Evolutionary conservation across 2,113 vertebrate genomes (phyloP).

Genomic region (Neopipo cinnamomea): DNA sequence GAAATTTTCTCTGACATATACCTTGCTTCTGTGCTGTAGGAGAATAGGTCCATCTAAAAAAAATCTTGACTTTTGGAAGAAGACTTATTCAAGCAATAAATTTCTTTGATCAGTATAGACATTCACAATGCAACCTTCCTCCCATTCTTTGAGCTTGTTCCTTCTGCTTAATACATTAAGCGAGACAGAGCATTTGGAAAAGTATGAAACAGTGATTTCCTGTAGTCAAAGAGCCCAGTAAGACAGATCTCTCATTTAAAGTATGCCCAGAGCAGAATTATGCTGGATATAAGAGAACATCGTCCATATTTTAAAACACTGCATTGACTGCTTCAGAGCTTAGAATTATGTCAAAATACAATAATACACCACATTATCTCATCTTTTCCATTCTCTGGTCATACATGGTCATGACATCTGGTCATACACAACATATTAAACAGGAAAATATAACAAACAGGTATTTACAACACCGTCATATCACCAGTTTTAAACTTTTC

Average conservation of each 20-base stretch:
- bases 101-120: not conserved
- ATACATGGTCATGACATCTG: no score
- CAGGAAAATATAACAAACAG: not conserved
- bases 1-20: not conserved
- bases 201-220: constrained; percentile 15
- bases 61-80: not conserved
- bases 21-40: not conserved
- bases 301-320: constrained; percentile 12
- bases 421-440: not conserved
- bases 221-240: constrained; percentile 16
- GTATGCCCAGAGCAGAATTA: constrained; percentile 24
- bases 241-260: constrained; percentile 40
- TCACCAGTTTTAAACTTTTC: not conserved
- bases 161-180: constrained; percentile 1
- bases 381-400: constrained; percentile 22
- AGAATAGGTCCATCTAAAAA: not conserved
- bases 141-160: not conserved
- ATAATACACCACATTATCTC: constrained; percentile 9
- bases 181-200: constrained; percentile 12
- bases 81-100: not conserved
- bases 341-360: constrained; percentile 28
- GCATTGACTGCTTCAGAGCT: constrained; percentile 13
- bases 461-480: not conserved
- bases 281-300: not conserved
- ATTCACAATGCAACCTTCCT: not conserved